Percentiles rank a stretch among this genome's conserved stretches.
These are phyloP conservation scores for Mormyrus lacerda DNA, from an alignment of 2,113 vertebrate species.

Conservation along the genomic window DNA sequence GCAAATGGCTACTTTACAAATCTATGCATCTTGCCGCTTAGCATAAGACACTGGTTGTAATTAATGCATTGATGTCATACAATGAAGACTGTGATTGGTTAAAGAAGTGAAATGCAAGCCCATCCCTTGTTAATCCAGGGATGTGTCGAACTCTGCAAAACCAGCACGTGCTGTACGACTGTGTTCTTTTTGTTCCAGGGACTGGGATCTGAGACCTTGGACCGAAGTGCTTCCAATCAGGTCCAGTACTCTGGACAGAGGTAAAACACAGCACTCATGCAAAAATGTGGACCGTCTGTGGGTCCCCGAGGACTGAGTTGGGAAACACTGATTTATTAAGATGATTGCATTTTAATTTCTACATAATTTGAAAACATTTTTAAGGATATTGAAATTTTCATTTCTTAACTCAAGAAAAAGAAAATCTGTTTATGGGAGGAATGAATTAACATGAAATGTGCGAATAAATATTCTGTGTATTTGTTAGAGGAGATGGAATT, in stretches of 20 bases:
- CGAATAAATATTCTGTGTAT: not conserved
- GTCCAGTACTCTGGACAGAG: conserved; percentile 76
- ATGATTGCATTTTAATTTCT: not conserved
- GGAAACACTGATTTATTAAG: not conserved
- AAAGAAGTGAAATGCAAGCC: not conserved
- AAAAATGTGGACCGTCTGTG: not conserved
- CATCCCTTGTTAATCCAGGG: not conserved
- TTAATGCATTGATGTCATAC: not conserved
- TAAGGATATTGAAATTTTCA: not conserved
- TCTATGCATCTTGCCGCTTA: not conserved
- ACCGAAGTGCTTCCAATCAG: conserved; percentile 51
- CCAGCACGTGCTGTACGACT: not conserved
- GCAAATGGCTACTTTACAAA: not conserved
- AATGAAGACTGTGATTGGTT: not conserved
- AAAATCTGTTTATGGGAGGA: not conserved
- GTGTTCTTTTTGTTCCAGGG: conserved; percentile 57
- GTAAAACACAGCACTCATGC: conserved; percentile 46
- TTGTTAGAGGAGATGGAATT: not conserved
- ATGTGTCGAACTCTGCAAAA: not conserved
- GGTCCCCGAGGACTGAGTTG: not conserved
- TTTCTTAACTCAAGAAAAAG: not conserved
- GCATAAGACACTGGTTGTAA: not conserved
- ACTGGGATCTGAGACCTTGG: conserved; percentile 60
- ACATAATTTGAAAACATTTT: not conserved
- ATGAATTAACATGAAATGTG: not conserved